Evolutionary conservation across 2,797 vertebrate species (phyloP), one percentile per base, ranked within the genome.

Genomic region (Rhabdomys pumilio): DNA sequence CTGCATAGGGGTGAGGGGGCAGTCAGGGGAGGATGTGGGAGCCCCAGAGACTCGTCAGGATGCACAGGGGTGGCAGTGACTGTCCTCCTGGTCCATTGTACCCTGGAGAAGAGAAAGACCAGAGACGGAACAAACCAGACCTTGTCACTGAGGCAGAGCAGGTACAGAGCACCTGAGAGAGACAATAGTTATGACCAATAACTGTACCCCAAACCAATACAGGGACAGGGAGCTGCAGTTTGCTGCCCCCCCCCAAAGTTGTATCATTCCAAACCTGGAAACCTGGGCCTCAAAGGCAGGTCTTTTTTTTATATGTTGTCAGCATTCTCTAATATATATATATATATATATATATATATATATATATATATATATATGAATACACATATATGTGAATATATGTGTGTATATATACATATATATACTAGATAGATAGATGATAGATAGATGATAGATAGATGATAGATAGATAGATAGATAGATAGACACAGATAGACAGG

Each of bases 1-100:
- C 0, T 1, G 19, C 0, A 2, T 1, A 0, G 79, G 47, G 44
- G 4, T 1, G 17, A 10, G 19, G 31, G 6, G 12, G 12, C 75
- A 15, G 44, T 7, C 50, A 75, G 14, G 31, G 34, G 44, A 29
- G 13, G 75, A 50, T 53, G 3, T 26, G 11, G 57, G n/a, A 26
- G 17, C 53, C 6, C 3, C 0, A 1, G 24, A 38, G 5, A 26
- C 63, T 6, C 8, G 8, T 17, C 57, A 1, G 17, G 29, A 20
- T n/a, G 20, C 13, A 24, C 38, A 3, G 57, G 6, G 3, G 41
- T 9, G 3, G 41, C 15, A 19, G 1, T 2, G n/a, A 8, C 34
- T 26, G 41, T 63, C 31, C 9, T 15, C 61, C 29, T 5, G 65
- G 38, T 38, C 24, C 19, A 9, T 15, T 65, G 31, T n/a, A 22